Base-by-base conservation (phyloP, 2,113 vertebrate genomes). In the Leucoraja erinaceus region DNA sequence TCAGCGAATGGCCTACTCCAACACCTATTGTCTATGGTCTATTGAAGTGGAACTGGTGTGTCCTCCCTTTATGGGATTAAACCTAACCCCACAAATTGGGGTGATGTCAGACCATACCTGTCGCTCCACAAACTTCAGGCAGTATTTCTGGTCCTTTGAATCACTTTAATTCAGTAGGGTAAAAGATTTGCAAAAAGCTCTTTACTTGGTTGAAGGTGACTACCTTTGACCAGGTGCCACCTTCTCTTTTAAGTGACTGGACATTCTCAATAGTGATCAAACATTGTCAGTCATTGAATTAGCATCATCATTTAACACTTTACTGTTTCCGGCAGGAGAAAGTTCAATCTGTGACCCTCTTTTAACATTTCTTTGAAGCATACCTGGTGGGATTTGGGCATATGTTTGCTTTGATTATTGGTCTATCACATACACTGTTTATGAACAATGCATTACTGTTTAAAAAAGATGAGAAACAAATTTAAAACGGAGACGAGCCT, bases 241-340 rank as follows among this genome's bases (percentile, higher is more conserved):
- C 94, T 93, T 93, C 94, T 93, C 94, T 94, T 83, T 94, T 94
- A 93, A 94, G 94, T 56, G 94, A 93, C 93, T 93, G 94, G 77
- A 88, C 93, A 86, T 56, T 92, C 94, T 93, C 78, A 83, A 88
- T 86, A 94, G 86, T 94, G 93, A 77, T 70, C 79, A 93, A 93
- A 83, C 93, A 93, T 95, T 94, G 93, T 92, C 93, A 94, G 94
- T 79, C 84, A 93, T 93, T 94, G 94, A 93, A 93, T 92, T 94
- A 93, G 94, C 94, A 93, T 95, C 94, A 95, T 93, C 93, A 94
- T 86, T 93, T 86, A 78, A 31, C 93, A 20, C 70, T 74, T 74
- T 74, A 25, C 70, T 74, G 5, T 5, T 74, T 74, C 70, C 22
- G 22, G 74, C 74, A 75, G n/a, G 28, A 10, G 9, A 28, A 28